Percentiles rank a stretch among this genome's conserved stretches.
Conservation (phyloP, 2,797 vertebrate species). For the Tenualosa thibaudeaui region DNA sequence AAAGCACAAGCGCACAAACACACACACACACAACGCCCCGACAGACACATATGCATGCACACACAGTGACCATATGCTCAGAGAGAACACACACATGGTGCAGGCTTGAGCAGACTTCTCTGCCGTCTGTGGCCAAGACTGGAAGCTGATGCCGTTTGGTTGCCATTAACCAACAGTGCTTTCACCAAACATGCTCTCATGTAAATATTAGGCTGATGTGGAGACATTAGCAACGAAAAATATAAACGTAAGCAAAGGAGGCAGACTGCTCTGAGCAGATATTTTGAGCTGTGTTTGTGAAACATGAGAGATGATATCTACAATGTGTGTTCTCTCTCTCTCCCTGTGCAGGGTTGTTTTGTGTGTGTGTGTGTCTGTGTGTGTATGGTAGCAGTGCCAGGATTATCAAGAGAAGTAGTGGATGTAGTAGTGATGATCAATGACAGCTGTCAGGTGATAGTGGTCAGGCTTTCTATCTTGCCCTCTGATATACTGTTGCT, state of each 20-base stretch:
- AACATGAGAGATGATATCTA: not conserved
- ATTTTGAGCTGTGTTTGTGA: not conserved
- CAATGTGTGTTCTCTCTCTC: not conserved
- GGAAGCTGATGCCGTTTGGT: not conserved
- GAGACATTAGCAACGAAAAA: not conserved
- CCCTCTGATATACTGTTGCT: not conserved
- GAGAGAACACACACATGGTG: not conserved
- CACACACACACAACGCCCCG: not conserved
- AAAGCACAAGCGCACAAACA: no score
- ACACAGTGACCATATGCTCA: not conserved
- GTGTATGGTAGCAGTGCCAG: not conserved
- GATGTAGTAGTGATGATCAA: no score
- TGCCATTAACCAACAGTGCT: not conserved
- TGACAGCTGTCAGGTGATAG: no score
- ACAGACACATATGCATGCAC: not conserved
- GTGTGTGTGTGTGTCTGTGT: conserved; percentile 13
- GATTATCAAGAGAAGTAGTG: no score
- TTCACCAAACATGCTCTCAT: not conserved
- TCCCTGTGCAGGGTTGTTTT: not conserved
- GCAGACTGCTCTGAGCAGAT: not conserved
- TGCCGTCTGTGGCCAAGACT: not conserved
- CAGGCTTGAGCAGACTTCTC: not conserved
- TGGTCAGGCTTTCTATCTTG: not conserved
- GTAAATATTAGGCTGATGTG: not conserved
- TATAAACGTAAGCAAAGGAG: not conserved